Conservation (phyloP, 2,888 invertebrate genomes). For the Anthrax anthrax region DNA sequence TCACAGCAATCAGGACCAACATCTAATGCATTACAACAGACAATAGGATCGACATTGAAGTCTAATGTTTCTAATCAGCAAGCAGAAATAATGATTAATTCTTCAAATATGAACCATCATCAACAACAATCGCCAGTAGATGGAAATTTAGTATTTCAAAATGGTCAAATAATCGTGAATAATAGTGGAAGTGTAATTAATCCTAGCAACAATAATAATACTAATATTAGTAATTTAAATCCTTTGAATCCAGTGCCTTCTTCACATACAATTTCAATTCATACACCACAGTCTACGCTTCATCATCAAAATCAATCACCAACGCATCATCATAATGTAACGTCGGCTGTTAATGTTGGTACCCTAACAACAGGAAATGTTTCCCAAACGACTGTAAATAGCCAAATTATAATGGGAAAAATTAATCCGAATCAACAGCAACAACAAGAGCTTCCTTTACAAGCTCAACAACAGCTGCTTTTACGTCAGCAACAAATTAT, state of each 20-base stretch:
- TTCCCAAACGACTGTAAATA: neutral
- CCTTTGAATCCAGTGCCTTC: conserved; percentile 23
- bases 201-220: conserved; percentile 7
- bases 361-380: neutral
- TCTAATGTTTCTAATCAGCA: conserved; percentile 7
- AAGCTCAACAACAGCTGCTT: conserved; percentile 8
- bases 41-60: conserved; percentile 1
- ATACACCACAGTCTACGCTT: conserved; percentile 6
- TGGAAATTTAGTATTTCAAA: conserved; percentile 1
- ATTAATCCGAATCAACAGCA: conserved; percentile 16
- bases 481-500: conserved; percentile 7
- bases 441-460: conserved; percentile 18
- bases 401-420: neutral
- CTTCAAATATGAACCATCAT: conserved; percentile 3
- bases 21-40: neutral
- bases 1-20: conserved; percentile 11
- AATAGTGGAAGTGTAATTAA: conserved; percentile 8
- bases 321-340: conserved; percentile 3
- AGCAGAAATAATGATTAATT: conserved; percentile 4
- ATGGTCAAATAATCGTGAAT: conserved; percentile 8
- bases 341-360: too few species aligned
- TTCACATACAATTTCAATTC: conserved; percentile 17
- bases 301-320: conserved; percentile 4
- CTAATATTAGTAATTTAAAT: conserved; percentile 10
- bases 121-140: neutral